A percentile compares a stretch with the other conserved stretches of the same genome.
phyloP scores from a whole-genome alignment of 1,140 invertebrate genomes.

The Sarcophaga bullata region DNA sequence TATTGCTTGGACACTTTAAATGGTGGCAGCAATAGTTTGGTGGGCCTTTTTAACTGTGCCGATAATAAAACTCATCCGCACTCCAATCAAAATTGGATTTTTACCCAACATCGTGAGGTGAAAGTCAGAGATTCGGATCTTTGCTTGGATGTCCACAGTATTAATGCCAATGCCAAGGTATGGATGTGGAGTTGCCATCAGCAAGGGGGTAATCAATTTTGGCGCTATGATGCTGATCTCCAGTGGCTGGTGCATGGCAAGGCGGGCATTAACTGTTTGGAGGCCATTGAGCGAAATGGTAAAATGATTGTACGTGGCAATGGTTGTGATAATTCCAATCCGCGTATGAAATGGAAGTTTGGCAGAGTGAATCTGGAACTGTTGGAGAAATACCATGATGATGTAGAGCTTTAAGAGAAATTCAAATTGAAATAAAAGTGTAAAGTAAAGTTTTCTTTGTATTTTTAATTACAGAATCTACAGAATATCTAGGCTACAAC shows the following conservation, averaged over 20 bases:
- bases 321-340: constrained; percentile 72
- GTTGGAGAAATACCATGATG: constrained; percentile 48
- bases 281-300: constrained; percentile 66
- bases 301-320: constrained; percentile 70
- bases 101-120: constrained; percentile 94
- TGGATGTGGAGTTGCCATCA: constrained; percentile 86
- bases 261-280: constrained; percentile 75
- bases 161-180: constrained; percentile 78
- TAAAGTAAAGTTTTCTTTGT: too few species aligned
- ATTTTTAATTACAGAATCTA: too few species aligned
- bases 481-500: too few species aligned
- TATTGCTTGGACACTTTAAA: constrained; percentile 82
- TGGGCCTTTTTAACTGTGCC: constrained; percentile 71
- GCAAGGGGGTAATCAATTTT: constrained; percentile 91
- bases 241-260: constrained; percentile 77
- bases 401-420: neutral
- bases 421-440: too few species aligned
- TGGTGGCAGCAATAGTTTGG: constrained; percentile 72
- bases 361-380: constrained; percentile 74
- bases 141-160: constrained; percentile 89
- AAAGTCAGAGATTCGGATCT: constrained; percentile 80
- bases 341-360: constrained; percentile 83
- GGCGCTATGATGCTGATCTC: constrained; percentile 83
- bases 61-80: constrained; percentile 66
- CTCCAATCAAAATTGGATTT: constrained; percentile 73